Evolutionary conservation across 2,113 vertebrate genomes (phyloP), one percentile per base, ranked within the genome.

Genomic region (Silurus asotus): DNA sequence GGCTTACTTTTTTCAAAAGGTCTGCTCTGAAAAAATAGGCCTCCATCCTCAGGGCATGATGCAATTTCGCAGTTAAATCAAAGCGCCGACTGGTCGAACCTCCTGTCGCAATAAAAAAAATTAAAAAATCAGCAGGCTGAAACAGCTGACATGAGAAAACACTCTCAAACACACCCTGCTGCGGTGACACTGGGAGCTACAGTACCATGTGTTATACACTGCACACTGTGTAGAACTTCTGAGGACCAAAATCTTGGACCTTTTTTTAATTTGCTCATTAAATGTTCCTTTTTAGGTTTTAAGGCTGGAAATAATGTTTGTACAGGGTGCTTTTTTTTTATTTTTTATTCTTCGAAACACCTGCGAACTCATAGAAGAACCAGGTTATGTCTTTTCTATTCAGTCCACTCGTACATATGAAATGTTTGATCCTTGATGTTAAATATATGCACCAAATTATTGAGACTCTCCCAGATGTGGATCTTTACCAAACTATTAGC

Each of bases 61-160:
- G 79, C 85, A 86, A 85, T 84, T 69, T 83, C 23, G 23, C 67
- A 51, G 87, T 88, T 88, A 83, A 76, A 87, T 85, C 74, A 72
- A 70, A 84, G 84, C 84, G 45, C 83, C 53, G 65, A 74, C 81
- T 49, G 84, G 77, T 37, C 58, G 20, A 87, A 67, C 84, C 58
- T 81, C 64, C 25, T 51, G 78, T 88, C 49, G 37, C 28, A 58
- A 62, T 69, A 62, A 20, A 53, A 61, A 72, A 56, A 48, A 23
- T 55, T 76, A 55, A 70, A 78, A 70, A 69, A 51, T 81, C 64
- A 64, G 19, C 13, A 53, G 51, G 58, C 62, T 13, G 65, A 87
- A 80, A 84, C 23, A 70, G 82, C 86, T 84, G 79, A 86, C 74
- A 17, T 8, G 45, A 85, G 28, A 70, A 80, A 80, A 65, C 61